phyloP scores from a whole-genome alignment of 2,888 invertebrate genomes.

The Zeuzera pyrina region DNA sequence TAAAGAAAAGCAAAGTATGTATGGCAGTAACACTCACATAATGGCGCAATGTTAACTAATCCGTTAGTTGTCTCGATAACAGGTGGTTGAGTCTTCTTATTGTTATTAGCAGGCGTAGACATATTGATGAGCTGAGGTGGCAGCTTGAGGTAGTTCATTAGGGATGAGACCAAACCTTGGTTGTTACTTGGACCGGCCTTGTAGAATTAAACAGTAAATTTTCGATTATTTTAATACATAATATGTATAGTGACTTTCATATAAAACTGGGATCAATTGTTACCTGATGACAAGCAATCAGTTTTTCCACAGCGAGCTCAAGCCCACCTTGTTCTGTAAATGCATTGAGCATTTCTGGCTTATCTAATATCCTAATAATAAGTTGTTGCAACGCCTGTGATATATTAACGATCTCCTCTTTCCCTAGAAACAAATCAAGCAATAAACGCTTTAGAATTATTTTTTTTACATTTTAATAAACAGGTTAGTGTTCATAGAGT shows the following conservation, averaged over 20 bases:
- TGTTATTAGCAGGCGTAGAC: conserved; percentile 55
- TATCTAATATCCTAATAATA: conserved; percentile 84
- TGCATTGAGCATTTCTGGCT: conserved; percentile 79
- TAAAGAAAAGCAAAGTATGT: not conserved
- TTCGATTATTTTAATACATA: too few species aligned
- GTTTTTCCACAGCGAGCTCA: conserved; percentile 82
- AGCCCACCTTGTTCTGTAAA: conserved; percentile 86
- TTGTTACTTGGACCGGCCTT: conserved; percentile 78
- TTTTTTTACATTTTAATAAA: conserved; percentile 1
- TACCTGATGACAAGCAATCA: conserved; percentile 80
- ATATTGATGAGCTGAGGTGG: conserved; percentile 64
- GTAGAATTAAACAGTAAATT: not conserved
- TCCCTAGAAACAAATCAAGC: conserved; percentile 23
- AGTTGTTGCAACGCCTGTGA: conserved; percentile 92
- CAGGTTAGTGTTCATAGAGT: too few species aligned
- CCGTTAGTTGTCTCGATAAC: conserved; percentile 81
- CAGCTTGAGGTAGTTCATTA: conserved; percentile 76
- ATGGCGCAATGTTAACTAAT: conserved; percentile 90
- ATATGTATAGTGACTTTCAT: not conserved
- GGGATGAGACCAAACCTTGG: conserved; percentile 77
- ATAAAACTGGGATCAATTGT: not conserved
- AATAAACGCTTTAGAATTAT: not conserved
- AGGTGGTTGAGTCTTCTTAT: conserved; percentile 56
- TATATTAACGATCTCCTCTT: conserved; percentile 59
- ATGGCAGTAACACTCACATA: conserved; percentile 69